Evolutionary conservation across 1,140 invertebrate species (phyloP), one percentile per base, ranked within the genome.

Genomic region (Holcopasites calliopsidis): DNA sequence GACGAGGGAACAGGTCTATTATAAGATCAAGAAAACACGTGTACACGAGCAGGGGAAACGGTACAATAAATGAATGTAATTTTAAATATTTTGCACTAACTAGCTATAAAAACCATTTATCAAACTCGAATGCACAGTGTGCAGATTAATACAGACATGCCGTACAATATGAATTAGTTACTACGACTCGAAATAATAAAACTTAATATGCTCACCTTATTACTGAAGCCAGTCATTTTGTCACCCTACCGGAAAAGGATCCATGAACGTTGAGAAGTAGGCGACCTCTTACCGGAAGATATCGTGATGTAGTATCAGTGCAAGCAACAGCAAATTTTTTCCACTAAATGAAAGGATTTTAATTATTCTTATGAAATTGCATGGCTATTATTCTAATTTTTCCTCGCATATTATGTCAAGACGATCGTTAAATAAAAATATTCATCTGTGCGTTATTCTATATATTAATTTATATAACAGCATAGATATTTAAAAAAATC

Each of bases 171-270:
- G 18, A 64, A n/a, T 0, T 10, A 44, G 1, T 11, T 33, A 5
- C 33, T 42, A 35, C 1, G 0, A 18, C 11, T n/a, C 33, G 21
- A 84, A 87, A 87, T 61, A 74, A 28, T 26, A 61, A 86, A 87
- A 83, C 18, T 78, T 68, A 21, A 10, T 0, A n/a, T 47, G 86
- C 85, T 62, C 78, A 90, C 89, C 89, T 90, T 90, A 82, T 89
- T 85, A 82, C 82, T 89, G 79, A 90, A 90, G 73, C 89, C 89
- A 77, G 89, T 90, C 89, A 90, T 90, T 78, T 80, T 85, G 77
- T 54, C n/a, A 65, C 21, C 60, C 31, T 58, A 85, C 86, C 85
- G 89, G 88, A 90, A 90, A 88, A 83, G 86, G 77, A 49, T 31
- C 26, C 60, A 61, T 58, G 33, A 66, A 31, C 23, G 52, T 13